Base-by-base conservation (phyloP, 2,888 invertebrate genomes). In the Glaucopsyche alexis region DNA sequence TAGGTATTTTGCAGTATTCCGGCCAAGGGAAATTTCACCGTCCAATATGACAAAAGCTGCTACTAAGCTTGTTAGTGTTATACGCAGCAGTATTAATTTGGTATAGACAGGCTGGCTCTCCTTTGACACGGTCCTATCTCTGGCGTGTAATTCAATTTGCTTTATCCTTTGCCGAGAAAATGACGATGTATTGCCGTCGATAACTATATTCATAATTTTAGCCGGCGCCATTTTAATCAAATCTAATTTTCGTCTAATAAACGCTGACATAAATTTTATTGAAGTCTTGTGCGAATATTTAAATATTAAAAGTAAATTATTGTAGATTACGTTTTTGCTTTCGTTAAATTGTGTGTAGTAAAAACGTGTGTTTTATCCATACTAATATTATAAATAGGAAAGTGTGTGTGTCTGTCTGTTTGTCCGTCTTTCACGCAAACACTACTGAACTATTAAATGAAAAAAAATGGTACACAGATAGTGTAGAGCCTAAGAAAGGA, bases 91-190 rank as follows among this genome's bases (percentile, higher is more conserved):
- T 49, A 69, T 49, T 69, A 69, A 69, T 69, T 69, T 69, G 38
- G 47, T 69, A 69, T 49, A 75, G 72, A 72, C 72, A 67, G 75
- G 75, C 79, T 81, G 74, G 75, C 79, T 81, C 80, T 79, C 82
- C 81, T 81, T 80, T 81, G 81, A 82, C 83, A 80, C 79, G 81
- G 82, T 84, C 85, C 87, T 84, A 84, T 87, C 80, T 80, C 82
- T 81, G 85, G 83, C 84, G 83, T 83, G 84, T 87, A 87, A 88
- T 87, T 86, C 84, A 87, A 88, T 87, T 87, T 85, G 74, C 82
- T 82, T 86, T 84, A 88, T 85, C 87, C 87, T 81, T 85, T 83
- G 78, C 83, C 79, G 81, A 82, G 84, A 85, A 88, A 87, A 87
- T 85, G 82, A 82, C 81, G 81, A 81, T 83, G 82, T 84, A 85